Evolutionary conservation across 1,140 invertebrate species (phyloP).

Genomic region (Ostrea denselamellosa): DNA sequence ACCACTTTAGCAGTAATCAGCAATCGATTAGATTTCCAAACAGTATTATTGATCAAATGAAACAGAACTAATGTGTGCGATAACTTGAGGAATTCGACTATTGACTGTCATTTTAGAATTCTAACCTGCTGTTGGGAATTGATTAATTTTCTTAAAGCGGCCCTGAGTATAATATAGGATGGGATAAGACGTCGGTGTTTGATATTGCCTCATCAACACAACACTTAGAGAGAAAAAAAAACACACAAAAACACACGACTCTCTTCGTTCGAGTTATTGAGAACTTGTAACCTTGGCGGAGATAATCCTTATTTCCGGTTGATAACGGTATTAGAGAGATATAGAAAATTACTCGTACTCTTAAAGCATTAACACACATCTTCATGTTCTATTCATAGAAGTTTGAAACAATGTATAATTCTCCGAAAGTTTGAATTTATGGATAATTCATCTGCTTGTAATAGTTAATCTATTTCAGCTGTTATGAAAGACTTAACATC

Average conservation of each 20-base stretch:
- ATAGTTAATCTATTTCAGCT: no score
- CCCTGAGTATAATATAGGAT: neutral
- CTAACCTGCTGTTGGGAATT: neutral
- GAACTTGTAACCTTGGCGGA: neutral
- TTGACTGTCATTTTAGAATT: conserved; percentile 6
- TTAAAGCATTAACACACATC: no score
- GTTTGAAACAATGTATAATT: no score
- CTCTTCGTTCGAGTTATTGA: neutral
- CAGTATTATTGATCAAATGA: conserved; percentile 25
- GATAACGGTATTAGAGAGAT: neutral
- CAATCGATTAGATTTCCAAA: conserved; percentile 26
- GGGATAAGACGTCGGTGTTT: neutral
- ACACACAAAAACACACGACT: neutral
- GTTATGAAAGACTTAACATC: no score
- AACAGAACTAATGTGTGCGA: neutral
- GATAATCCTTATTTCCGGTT: neutral
- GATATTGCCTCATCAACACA: neutral
- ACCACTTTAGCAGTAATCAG: conserved; percentile 19
- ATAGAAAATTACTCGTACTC: no score
- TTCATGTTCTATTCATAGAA: no score
- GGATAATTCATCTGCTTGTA: no score
- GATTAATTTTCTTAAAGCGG: neutral
- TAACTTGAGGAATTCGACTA: conserved; percentile 11
- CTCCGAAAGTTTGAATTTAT: no score
- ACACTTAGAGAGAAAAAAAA: neutral